phyloP scores from a whole-genome alignment of 2,888 invertebrate genomes.

The Rapana venosa region DNA sequence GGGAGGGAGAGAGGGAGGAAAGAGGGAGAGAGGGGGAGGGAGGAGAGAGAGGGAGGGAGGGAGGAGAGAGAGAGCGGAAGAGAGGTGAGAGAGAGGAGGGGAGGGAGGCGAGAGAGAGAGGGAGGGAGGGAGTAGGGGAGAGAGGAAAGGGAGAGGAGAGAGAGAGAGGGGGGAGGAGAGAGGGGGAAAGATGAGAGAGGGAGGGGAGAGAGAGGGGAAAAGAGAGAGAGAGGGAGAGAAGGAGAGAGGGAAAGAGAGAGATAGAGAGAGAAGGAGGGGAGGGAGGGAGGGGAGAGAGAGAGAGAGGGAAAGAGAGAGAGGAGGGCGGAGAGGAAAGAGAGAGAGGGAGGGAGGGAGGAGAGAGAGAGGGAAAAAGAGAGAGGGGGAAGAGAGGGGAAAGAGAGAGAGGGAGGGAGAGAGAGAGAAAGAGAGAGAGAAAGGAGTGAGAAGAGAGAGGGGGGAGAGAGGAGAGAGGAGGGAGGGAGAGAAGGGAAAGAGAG shows the following conservation, averaged over 20 bases:
- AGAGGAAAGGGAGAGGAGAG: too few relatives aligned
- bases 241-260: too few relatives aligned
- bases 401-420: neutral
- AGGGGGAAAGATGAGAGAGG: too few relatives aligned
- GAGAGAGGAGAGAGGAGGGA: too few relatives aligned
- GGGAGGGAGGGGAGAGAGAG: slow-evolving; percentile 23
- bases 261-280: too few relatives aligned
- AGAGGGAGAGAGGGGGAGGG: neutral
- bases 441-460: too few relatives aligned
- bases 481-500: neutral
- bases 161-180: too few relatives aligned
- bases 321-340: neutral
- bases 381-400: too few relatives aligned
- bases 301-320: slow-evolving; percentile 14
- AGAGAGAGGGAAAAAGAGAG: neutral
- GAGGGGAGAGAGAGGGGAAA: neutral
- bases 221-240: too few relatives aligned
- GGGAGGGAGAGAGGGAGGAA: too few relatives aligned
- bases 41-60: neutral
- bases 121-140: too few relatives aligned
- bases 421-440: neutral
- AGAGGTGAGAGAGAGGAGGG: neutral
- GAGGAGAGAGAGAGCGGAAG: neutral
- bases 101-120: neutral
- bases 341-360: neutral